Conservation (phyloP, 2,797 vertebrate species). For the Cynodonichthys magdalenae region DNA sequence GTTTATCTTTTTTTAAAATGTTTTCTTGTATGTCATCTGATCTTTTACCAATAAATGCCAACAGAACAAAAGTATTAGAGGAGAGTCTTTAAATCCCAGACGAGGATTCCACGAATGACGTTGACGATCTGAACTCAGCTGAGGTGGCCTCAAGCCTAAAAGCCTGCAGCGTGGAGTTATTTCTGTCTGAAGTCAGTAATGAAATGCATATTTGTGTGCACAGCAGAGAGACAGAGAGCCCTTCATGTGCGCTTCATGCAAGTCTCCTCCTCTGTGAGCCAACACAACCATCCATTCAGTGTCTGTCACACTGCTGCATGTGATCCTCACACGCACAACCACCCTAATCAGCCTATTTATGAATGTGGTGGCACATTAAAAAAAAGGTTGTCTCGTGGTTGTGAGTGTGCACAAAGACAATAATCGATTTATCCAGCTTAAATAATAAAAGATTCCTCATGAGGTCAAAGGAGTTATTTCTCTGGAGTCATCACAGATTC, state of each 20-base stretch:
- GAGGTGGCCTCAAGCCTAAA: conserved; percentile 54
- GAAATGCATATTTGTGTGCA: conserved; percentile 75
- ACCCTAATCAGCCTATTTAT: conserved; percentile 68
- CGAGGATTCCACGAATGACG: conserved; percentile 29
- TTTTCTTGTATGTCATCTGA: too few species aligned
- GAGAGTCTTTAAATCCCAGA: conserved; percentile 11
- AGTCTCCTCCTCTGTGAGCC: conserved; percentile 63
- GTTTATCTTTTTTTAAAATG: too few species aligned
- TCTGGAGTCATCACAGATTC: conserved; percentile 39
- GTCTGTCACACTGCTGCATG: conserved; percentile 73
- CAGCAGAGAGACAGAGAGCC: conserved; percentile 68
- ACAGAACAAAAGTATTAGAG: conserved; percentile 1
- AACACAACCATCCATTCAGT: conserved; percentile 77
- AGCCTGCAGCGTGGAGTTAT: conserved; percentile 57
- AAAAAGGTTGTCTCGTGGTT: conserved; percentile 54
- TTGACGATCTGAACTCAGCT: conserved; percentile 54
- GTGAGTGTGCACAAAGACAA: conserved; percentile 61
- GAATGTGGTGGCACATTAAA: conserved; percentile 56
- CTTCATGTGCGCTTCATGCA: conserved; percentile 66
- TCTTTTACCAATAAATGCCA: too few species aligned
- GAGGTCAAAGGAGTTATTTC: conserved; percentile 49
- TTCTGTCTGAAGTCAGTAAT: conserved; percentile 66
- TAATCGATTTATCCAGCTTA: conserved; percentile 69
- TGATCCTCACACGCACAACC: conserved; percentile 66
- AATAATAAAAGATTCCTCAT: conserved; percentile 58